phyloP scores from a whole-genome alignment of 2,888 invertebrate species.

The Noctua comes region DNA sequence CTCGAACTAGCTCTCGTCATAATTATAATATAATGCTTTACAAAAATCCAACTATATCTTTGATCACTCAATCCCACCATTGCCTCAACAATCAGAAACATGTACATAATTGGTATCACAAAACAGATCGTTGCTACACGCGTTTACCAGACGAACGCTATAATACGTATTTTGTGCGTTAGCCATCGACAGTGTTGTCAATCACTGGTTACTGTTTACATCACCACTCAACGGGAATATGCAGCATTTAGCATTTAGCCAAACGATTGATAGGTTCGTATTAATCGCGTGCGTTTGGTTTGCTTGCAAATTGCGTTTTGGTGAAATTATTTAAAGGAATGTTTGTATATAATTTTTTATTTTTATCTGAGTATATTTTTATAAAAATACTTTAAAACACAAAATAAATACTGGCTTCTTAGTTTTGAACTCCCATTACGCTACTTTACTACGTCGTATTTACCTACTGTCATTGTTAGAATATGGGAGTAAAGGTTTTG shows the following conservation, averaged over 20 bases:
- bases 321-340: too few species aligned
- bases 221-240: constrained; percentile 13
- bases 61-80: neutral
- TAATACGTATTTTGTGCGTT: constrained; percentile 6
- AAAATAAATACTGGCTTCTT: too few species aligned
- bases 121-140: too few species aligned
- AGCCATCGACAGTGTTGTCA: constrained; percentile 24
- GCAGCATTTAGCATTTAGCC: neutral
- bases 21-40: too few species aligned
- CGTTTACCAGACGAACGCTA: neutral
- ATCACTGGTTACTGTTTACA: constrained; percentile 16
- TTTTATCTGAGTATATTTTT: too few species aligned
- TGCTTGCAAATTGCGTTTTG: neutral
- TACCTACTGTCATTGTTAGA: too few species aligned
- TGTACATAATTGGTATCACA: neutral
- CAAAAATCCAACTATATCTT: neutral
- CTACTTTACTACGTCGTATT: too few species aligned
- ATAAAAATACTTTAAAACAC: too few species aligned
- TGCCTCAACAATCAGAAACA: neutral
- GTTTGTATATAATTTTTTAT: too few species aligned
- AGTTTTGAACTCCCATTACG: too few species aligned
- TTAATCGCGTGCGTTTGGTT: neutral
- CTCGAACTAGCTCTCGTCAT: neutral
- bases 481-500: too few species aligned
- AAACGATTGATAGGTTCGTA: neutral